A percentile compares a stretch with the other conserved stretches of the same genome.
Conservation (phyloP, 92 coral and sea anemone species). For the Phenganax stokvisi region DNA sequence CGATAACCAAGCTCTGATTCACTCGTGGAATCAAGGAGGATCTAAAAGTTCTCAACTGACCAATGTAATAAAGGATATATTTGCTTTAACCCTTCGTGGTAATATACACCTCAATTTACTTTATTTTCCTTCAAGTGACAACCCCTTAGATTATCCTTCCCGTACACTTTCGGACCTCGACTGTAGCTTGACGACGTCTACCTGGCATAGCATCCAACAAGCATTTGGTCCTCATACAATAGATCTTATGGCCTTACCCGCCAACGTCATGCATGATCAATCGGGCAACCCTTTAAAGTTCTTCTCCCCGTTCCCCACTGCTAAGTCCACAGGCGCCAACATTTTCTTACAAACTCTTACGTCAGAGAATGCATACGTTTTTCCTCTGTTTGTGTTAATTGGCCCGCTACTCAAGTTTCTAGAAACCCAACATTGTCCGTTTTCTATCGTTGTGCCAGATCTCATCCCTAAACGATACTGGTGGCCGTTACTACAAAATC, state of each 20-base stretch:
- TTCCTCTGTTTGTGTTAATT: conserved; percentile 45
- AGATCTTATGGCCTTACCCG: background rate
- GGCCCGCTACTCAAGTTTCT: conserved; percentile 45
- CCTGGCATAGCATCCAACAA: background rate
- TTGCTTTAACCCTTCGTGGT: background rate
- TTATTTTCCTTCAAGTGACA: background rate
- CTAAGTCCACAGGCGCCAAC: conserved; percentile 37
- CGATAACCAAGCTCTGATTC: no score
- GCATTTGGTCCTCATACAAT: background rate
- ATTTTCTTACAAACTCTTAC: conserved; percentile 41
- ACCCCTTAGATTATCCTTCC: background rate
- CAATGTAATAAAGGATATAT: background rate
- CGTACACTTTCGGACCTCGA: background rate
- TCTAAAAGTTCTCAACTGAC: background rate
- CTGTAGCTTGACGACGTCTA: background rate
- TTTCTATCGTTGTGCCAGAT: conserved; percentile 37
- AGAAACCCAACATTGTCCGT: conserved; percentile 9
- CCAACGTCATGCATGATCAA: no score
- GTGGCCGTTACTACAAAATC: conserved; percentile 46
- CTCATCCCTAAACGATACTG: conserved; percentile 40
- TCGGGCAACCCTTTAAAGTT: conserved; percentile 32
- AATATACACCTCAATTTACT: background rate
- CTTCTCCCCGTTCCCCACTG: conserved; percentile 42
- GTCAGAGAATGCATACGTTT: conserved; percentile 48
- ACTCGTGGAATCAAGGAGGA: no score